phyloP scores from a whole-genome alignment of 2,797 vertebrate genomes.

The Falco concolor region DNA sequence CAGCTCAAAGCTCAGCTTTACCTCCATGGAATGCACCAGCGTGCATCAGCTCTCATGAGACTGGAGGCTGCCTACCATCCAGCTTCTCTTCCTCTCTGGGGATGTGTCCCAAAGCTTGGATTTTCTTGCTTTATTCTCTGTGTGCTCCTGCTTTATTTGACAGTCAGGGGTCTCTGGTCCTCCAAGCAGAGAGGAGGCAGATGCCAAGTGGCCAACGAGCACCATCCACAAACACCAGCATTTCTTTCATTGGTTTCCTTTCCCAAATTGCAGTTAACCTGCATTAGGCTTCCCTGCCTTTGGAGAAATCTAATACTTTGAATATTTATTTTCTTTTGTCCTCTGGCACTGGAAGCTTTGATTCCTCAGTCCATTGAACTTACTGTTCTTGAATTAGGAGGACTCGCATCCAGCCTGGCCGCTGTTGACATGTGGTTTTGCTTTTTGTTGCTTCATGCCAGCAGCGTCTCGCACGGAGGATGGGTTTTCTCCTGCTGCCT shows the following conservation, averaged over 20 bases:
- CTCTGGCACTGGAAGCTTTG: background rate
- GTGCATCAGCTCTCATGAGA: background rate
- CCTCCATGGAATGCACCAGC: background rate
- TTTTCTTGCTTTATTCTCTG: background rate
- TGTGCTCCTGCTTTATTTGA: background rate
- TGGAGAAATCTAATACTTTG: background rate
- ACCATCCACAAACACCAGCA: no score
- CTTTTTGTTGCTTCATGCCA: background rate
- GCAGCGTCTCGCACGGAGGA: background rate
- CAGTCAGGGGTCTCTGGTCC: background rate
- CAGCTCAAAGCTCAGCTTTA: background rate
- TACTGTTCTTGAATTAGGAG: background rate
- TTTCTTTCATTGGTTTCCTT: background rate
- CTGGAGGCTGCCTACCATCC: accelerated
- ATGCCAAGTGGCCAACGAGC: background rate
- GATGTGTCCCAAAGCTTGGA: background rate
- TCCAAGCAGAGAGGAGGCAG: background rate
- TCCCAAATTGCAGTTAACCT: background rate
- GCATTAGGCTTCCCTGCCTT: background rate
- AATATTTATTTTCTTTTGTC: background rate
- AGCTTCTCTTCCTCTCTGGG: background rate
- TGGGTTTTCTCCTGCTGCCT: background rate
- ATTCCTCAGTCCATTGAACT: background rate
- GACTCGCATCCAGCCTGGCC: background rate
- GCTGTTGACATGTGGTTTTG: background rate